Conservation (phyloP, 2,888 invertebrate genomes). For the Poecilobothrus nobilitatus region DNA sequence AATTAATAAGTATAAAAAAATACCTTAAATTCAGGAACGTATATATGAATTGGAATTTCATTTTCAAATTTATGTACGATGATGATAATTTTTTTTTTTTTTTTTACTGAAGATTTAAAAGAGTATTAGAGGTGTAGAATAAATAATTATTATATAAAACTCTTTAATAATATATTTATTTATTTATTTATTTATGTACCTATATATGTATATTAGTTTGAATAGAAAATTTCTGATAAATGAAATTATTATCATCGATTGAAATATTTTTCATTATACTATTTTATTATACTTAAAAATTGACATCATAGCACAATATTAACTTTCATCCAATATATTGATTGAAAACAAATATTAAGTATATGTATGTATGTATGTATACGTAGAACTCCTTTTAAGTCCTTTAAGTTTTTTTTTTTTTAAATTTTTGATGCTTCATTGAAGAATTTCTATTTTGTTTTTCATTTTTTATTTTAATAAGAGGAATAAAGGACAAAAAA, state of each 20-base stretch:
- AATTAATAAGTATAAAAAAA: not conserved
- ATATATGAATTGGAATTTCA: not conserved
- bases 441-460: no score
- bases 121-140: no score
- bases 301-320: not conserved
- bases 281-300: not conserved
- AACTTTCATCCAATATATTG: not conserved
- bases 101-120: no score
- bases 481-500: no score
- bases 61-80: not conserved
- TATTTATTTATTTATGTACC: no score
- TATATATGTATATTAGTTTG: no score
- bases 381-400: not conserved
- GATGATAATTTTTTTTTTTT: no score
- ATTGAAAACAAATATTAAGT: not conserved
- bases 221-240: not conserved
- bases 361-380: not conserved
- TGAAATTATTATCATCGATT: not conserved
- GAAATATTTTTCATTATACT: constrained; percentile 1
- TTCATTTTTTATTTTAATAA: no score
- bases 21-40: constrained; percentile 2
- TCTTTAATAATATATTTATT: no score
- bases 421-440: no score
- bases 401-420: no score
- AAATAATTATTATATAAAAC: no score